Percentiles rank a stretch among this genome's conserved stretches.
phyloP scores from a whole-genome alignment of 2,113 vertebrate species.

The Ciconia boyciana region DNA sequence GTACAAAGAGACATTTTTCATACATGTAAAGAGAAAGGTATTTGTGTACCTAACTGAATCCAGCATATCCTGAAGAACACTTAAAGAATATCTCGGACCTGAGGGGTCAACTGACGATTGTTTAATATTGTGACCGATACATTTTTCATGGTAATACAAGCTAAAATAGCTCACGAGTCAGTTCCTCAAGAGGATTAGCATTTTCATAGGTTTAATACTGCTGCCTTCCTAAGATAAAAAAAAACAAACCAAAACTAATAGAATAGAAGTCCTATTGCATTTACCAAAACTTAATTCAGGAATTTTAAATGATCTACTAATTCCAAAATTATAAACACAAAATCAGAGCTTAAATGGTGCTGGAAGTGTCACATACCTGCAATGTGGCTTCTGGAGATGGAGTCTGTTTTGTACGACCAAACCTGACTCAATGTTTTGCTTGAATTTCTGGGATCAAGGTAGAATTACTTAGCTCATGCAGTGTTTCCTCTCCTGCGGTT shows the following conservation, averaged over 20 bases:
- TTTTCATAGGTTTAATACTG: not conserved
- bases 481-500: not conserved
- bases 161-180: not conserved
- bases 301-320: not conserved
- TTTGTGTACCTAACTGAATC: not conserved
- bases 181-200: not conserved
- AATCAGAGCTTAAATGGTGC: not conserved
- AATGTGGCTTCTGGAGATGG: not conserved
- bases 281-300: not conserved
- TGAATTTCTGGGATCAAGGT: not conserved
- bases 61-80: not conserved
- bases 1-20: not conserved
- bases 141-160: not conserved
- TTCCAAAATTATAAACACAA: not conserved
- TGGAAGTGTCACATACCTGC: not conserved
- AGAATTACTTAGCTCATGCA: not conserved
- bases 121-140: not conserved
- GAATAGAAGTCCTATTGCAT: not conserved
- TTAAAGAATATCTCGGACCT: not conserved
- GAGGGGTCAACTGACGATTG: not conserved
- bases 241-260: not conserved
- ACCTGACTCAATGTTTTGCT: not conserved
- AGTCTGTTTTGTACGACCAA: not conserved
- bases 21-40: not conserved
- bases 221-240: not conserved